Percentiles rank a stretch among this genome's conserved stretches.
phyloP scores from a whole-genome alignment of 2,888 invertebrate genomes.

The Trissoscelio sp. region DNA sequence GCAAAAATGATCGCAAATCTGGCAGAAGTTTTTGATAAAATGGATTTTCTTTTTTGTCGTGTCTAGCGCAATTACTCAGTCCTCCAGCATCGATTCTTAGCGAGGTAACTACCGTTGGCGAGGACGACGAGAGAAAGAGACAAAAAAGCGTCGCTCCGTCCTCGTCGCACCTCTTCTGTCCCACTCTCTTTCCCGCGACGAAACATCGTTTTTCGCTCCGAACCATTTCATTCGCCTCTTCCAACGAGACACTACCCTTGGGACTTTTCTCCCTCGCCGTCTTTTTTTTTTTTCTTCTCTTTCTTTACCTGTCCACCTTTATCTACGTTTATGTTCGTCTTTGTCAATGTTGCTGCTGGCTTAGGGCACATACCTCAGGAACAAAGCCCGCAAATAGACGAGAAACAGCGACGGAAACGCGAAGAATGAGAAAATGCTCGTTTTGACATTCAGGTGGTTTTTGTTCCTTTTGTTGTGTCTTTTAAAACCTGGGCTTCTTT shows the following conservation, averaged over 20 bases:
- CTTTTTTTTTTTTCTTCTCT: constrained; percentile 17
- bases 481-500: constrained; percentile 37
- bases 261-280: constrained; percentile 65
- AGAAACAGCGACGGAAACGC: constrained; percentile 61
- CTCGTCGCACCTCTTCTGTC: constrained; percentile 11
- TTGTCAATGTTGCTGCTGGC: too few species aligned
- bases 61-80: constrained; percentile 51
- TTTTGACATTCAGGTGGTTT: constrained; percentile 61
- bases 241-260: constrained; percentile 52
- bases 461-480: constrained; percentile 48
- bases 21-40: constrained; percentile 5
- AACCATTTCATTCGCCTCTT: constrained; percentile 60
- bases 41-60: constrained; percentile 42
- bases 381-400: constrained; percentile 64
- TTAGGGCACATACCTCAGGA: constrained; percentile 51
- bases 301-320: background rate
- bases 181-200: constrained; percentile 27
- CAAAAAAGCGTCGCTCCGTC: background rate
- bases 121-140: constrained; percentile 35
- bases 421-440: constrained; percentile 62
- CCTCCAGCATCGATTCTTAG: constrained; percentile 56
- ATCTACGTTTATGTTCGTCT: constrained; percentile 2
- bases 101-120: constrained; percentile 57
- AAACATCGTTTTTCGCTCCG: constrained; percentile 67
- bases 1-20: constrained; percentile 5